These are phyloP conservation scores for Achatina immaculata DNA, from an alignment of 1,140 invertebrate species.

Conservation along the genomic window DNA sequence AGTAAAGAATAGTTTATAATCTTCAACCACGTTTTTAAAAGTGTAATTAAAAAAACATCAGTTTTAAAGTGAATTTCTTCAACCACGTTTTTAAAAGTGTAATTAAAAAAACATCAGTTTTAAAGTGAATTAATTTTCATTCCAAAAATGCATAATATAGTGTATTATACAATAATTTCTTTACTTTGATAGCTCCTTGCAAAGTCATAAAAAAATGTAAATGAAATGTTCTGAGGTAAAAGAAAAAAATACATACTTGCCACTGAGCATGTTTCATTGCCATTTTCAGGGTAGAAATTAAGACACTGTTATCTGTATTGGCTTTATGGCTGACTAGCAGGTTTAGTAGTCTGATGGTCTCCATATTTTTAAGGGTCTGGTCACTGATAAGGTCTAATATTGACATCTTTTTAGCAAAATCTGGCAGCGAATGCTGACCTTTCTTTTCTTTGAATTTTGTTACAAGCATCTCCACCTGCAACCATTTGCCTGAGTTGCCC, in stretches of 20 bases:
- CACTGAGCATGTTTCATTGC: slow-evolving; percentile 51
- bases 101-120: too few species aligned
- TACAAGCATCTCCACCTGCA: slow-evolving; percentile 51
- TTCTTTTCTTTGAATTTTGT: slow-evolving; percentile 42
- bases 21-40: too few species aligned
- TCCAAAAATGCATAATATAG: too few species aligned
- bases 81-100: too few species aligned
- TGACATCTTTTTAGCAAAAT: slow-evolving; percentile 51
- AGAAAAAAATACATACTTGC: slow-evolving; percentile 7
- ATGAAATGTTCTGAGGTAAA: too few species aligned
- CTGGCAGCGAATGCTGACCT: slow-evolving; percentile 32
- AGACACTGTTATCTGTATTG: slow-evolving; percentile 33
- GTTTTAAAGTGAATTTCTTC: too few species aligned
- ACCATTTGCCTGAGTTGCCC: slow-evolving; percentile 49
- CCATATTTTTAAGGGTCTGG: slow-evolving; percentile 38
- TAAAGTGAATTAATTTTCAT: too few species aligned
- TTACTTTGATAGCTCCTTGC: too few species aligned
- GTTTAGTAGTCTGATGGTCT: slow-evolving; percentile 37
- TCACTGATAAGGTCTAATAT: slow-evolving; percentile 45
- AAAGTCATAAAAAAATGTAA: too few species aligned
- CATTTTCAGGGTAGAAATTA: slow-evolving; percentile 40
- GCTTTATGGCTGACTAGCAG: slow-evolving; percentile 44
- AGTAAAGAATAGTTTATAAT: too few species aligned
- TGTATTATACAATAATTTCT: too few species aligned
- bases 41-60: too few species aligned